Evolutionary conservation across 1,140 invertebrate species (phyloP), one percentile per base, ranked within the genome.

Genomic region (Cydia strobilella): DNA sequence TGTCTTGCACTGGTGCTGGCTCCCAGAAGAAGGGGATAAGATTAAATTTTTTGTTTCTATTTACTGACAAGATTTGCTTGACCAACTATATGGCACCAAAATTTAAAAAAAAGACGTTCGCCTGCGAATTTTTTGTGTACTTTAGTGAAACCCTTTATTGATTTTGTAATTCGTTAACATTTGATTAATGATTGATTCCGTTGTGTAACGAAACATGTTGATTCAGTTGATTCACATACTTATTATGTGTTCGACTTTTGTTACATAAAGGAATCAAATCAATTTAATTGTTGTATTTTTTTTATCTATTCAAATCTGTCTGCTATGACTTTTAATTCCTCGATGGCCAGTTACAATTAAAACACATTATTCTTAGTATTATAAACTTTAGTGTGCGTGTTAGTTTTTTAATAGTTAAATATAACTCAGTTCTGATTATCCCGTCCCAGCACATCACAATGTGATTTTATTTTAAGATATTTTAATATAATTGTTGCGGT

Each of bases 371-470:
- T 35, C 27, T 31, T 69, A 69, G 65, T 35, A 73, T 73, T 54
- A 31, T 3, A 42, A 31, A 25, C 13, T 35, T 73, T 73, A 59
- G 51, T 48, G 72, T 51, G 65, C 18, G 54, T 59, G 75, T 72
- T 77, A 59, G 25, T 45, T 74, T 74, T 12, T 42, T 76, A 9
- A 18, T 48, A 73, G 27, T 75, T 74, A 74, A 23, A 74, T 69
- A 65, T 73, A 75, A 73, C 39, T 78, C 59, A 66, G 51, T 79
- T 79, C 66, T 65, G 66, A 73, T 80, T 80, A 69, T 69, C 69
- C 76, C 74, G 76, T 76, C 73, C 73, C 76, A 65, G 75, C 74
- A 74, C 71, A 71, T 81, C 77, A 74, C 63, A 51, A 75, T 78
- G 63, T 79, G 35, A 62, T 66, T 77, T 74, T 63, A 74, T 27